Conservation (phyloP, 2,797 vertebrate genomes). For the Micromesistius poutassou region DNA sequence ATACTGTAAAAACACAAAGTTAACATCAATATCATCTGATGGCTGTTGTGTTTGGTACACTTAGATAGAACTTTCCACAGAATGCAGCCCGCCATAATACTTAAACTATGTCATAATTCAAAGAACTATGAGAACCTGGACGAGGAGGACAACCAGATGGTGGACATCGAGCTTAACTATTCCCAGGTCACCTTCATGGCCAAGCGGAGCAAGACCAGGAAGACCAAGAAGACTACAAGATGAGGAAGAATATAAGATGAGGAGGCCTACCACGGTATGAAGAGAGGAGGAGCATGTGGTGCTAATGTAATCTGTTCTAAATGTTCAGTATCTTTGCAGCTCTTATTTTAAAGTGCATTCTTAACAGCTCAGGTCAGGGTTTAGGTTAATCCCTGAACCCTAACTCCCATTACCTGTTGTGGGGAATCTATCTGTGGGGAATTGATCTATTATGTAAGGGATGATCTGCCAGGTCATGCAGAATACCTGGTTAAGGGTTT, state of each 20-base stretch:
- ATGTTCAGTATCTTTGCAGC: neutral
- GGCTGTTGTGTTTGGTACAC: neutral
- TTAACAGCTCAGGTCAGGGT: neutral
- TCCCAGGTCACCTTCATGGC: neutral
- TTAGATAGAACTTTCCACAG: neutral
- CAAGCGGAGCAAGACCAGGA: neutral
- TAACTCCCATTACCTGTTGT: neutral
- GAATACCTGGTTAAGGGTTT: neutral
- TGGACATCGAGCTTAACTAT: neutral
- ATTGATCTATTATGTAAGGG: neutral
- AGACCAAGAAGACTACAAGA: slow-evolving; percentile 4
- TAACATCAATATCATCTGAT: neutral
- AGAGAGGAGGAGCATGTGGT: neutral
- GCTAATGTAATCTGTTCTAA: neutral
- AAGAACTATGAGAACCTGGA: neutral
- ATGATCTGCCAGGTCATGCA: neutral
- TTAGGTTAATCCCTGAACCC: neutral
- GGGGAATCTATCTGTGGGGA: neutral
- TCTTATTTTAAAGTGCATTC: neutral
- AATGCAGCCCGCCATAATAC: neutral
- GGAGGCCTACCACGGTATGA: neutral
- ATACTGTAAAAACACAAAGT: neutral
- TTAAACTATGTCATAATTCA: neutral
- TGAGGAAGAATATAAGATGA: neutral
- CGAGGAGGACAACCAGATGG: neutral